These are phyloP conservation scores for Pimpla rufipes DNA, from an alignment of 2,888 invertebrate species.

Conservation along the genomic window DNA sequence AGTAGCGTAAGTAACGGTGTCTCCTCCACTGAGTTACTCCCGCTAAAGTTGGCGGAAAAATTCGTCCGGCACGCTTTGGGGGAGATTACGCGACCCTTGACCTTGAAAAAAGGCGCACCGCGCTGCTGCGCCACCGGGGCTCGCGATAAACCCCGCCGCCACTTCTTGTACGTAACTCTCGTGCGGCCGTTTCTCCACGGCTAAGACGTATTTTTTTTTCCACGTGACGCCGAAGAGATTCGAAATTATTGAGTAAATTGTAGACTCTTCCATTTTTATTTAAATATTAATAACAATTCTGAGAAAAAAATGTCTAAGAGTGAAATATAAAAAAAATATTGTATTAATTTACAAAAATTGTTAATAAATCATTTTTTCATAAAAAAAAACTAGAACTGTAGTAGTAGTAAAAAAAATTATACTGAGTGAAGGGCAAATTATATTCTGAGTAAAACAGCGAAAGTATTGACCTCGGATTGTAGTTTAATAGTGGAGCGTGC, in stretches of 20 bases:
- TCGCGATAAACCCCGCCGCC: not conserved
- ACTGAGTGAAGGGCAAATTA: not conserved
- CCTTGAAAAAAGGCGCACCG: conserved; percentile 2
- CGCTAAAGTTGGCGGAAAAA: conserved; percentile 1
- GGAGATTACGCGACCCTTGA: conserved; percentile 11
- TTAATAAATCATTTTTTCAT: too few species aligned
- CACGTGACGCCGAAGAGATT: not conserved
- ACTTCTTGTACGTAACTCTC: not conserved
- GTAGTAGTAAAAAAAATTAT: too few species aligned
- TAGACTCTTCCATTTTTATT: too few species aligned
- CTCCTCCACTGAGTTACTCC: conserved; percentile 34
- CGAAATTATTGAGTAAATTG: not conserved
- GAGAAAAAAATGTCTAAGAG: too few species aligned
- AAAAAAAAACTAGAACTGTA: too few species aligned
- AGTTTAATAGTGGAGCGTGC: not conserved
- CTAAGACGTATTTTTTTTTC: not conserved
- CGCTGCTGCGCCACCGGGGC: not conserved
- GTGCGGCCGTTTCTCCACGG: not conserved
- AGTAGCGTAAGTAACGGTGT: conserved; percentile 43
- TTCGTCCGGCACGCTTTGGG: conserved; percentile 4
- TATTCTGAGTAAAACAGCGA: not conserved
- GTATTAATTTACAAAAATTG: too few species aligned
- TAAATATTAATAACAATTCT: too few species aligned
- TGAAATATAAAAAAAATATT: too few species aligned
- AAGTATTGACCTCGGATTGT: conserved; percentile 1